Evolutionary conservation across 2,113 vertebrate species (phyloP).

Genomic region (Lagenorhynchus albirostris): DNA sequence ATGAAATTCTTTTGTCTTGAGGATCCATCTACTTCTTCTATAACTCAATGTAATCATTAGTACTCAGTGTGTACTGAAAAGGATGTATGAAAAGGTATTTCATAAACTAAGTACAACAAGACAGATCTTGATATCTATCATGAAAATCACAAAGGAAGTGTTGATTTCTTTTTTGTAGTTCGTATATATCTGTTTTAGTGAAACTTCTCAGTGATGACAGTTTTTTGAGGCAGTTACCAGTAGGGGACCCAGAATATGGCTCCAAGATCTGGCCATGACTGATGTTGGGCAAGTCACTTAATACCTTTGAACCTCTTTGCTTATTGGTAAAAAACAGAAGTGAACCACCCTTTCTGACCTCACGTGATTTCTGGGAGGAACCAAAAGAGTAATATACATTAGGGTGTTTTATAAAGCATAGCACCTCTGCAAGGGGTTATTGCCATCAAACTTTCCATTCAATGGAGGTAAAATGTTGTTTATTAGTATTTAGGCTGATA

Average conservation of each 20-base stretch:
- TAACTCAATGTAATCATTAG: not conserved
- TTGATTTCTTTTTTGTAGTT: not conserved
- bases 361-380: not conserved
- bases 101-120: not conserved
- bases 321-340: not conserved
- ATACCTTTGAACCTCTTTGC: not conserved
- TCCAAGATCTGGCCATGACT: not conserved
- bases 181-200: not conserved
- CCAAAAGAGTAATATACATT: not conserved
- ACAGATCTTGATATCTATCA: not conserved
- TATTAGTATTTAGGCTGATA: not conserved
- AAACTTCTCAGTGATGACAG: not conserved
- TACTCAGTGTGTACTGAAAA: not conserved
- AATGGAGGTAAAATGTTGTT: not conserved
- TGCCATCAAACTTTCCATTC: not conserved
- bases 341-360: not conserved
- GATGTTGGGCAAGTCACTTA: not conserved
- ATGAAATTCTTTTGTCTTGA: not conserved
- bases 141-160: not conserved
- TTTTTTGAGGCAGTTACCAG: not conserved
- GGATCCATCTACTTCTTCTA: not conserved
- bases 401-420: not conserved
- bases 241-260: not conserved
- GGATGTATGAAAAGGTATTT: not conserved
- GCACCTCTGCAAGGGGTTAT: not conserved